Conservation (phyloP, 1,140 invertebrate species). For the Streblospio benedicti region DNA sequence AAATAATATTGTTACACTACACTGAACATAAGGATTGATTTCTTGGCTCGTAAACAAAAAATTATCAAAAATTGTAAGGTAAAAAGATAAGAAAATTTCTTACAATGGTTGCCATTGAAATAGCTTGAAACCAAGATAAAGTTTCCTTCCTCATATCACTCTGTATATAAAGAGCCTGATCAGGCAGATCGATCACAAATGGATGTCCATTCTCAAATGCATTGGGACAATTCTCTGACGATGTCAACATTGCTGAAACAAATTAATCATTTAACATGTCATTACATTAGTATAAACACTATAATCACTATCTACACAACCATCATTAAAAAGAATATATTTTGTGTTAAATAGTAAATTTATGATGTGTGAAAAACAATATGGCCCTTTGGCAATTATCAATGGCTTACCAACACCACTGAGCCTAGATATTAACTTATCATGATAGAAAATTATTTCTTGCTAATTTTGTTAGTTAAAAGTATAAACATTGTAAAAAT, state of each 20-base stretch:
- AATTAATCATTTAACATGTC: no score
- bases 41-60: background rate
- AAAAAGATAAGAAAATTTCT: conserved; percentile 48
- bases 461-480: no score
- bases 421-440: no score
- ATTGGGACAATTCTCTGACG: conserved; percentile 18
- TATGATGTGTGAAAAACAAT: no score
- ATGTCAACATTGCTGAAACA: conserved; percentile 12
- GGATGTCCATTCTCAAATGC: conserved; percentile 45
- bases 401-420: no score
- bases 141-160: conserved; percentile 55
- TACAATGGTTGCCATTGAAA: conserved; percentile 54
- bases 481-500: no score
- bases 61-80: background rate
- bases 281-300: no score
- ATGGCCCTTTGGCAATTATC: no score
- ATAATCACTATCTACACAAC: no score
- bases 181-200: conserved; percentile 59
- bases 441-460: no score
- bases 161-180: conserved; percentile 61
- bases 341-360: no score
- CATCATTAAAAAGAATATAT: no score
- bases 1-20: background rate
- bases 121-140: conserved; percentile 59
- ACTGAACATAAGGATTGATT: background rate